phyloP scores from a whole-genome alignment of 2,113 vertebrate species.

The Ammodytes dubius region DNA sequence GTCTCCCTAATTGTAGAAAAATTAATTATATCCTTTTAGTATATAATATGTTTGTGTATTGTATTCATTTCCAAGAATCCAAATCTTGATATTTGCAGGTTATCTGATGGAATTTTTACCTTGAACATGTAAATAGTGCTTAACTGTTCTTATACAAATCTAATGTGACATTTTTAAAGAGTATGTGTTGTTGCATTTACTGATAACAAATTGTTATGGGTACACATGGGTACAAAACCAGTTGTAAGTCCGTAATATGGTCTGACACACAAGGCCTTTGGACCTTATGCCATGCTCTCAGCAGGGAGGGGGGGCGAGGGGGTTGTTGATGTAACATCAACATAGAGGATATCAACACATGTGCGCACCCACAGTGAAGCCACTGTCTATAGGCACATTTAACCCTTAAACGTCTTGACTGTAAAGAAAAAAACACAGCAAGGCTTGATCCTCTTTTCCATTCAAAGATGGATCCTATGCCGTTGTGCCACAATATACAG shows the following conservation, averaged over 20 bases:
- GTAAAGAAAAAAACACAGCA: background rate
- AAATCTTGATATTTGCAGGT: background rate
- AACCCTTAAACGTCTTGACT: background rate
- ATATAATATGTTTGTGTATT: background rate
- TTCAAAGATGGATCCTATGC: background rate
- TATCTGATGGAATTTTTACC: background rate
- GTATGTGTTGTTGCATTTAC: background rate
- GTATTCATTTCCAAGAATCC: background rate
- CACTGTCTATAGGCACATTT: background rate
- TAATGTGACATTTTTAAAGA: too few species aligned
- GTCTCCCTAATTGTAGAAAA: background rate
- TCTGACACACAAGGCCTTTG: background rate
- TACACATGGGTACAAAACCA: background rate
- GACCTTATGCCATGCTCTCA: background rate
- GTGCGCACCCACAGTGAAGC: background rate
- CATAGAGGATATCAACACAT: background rate
- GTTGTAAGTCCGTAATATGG: background rate
- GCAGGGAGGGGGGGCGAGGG: background rate
- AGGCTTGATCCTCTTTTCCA: background rate
- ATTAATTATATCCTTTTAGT: background rate
- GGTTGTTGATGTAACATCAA: conserved; percentile 1
- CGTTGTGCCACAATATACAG: background rate
- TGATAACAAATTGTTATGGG: background rate
- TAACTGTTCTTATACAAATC: background rate
- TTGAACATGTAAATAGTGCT: background rate